Base-by-base conservation (phyloP, 2,888 invertebrate genomes). In the Gonocerus acuteangulatus region DNA sequence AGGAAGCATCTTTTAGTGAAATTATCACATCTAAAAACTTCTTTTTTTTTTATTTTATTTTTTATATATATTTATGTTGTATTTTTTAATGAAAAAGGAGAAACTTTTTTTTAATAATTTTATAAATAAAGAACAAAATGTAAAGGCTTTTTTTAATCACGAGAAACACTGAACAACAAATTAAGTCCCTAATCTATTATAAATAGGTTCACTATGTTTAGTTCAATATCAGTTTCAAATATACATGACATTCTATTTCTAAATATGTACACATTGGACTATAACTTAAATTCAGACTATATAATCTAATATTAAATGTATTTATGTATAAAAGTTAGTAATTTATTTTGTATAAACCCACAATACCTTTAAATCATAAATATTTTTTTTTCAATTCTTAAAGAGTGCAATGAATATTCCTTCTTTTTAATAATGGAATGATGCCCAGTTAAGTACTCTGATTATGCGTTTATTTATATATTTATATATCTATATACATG, bases 291-390 rank as follows among this genome's bases (percentile, higher is more conserved):
- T 58, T 32, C 32, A 48, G n/a, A 15, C 36, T 39, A 36, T 39
- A 48, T 36, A 44, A 48, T 11, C 48, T 59, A 48, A 9, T 59
- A 48, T 59, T 59, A 48, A 39, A 51, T 51, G 16, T 32, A 4
- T 34, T 63, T 62, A 64, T 64, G 59, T 64, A 64, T 62, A 64
- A 64, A 64, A 64, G 60, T 64, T 64, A 64, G 62, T 64, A 56
- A 54, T 61, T 44, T 56, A 59, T 32, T 44, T 23, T 61, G 56
- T 62, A 59, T 36, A 64, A 62, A 52, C 64, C 64, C 63, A 63
- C 61, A 61, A 63, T 61, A 63, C 63, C 63, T 51, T 60, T 63
- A 11, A 54, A 23, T 27, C 23, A 36, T 21, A 47, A 13, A 9
- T 13, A 7, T 47, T 15, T 47, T 21, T 19, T 21, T 47, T 47